A percentile compares a stretch with the other conserved stretches of the same genome.
Evolutionary conservation across 2,888 invertebrate species (phyloP).

Genomic region (Amblyjoppa fuscipennis): DNA sequence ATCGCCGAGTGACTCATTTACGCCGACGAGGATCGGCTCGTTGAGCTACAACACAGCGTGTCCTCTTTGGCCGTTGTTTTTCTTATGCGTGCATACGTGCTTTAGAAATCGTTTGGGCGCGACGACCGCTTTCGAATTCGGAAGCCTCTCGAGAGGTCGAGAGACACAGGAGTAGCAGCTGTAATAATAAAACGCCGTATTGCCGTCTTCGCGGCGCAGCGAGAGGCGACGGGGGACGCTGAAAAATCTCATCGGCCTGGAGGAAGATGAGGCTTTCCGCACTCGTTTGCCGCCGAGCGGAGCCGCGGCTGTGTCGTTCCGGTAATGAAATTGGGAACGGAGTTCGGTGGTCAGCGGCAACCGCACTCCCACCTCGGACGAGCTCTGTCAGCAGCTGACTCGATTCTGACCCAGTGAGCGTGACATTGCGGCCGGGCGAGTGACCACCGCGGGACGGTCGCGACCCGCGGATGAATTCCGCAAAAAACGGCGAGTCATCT

Average conservation of each 20-base stretch:
- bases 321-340: conserved; percentile 44
- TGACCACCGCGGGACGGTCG: conserved; percentile 44
- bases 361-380: conserved; percentile 25
- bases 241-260: conserved; percentile 15
- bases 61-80: conserved; percentile 1
- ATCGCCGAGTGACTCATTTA: conserved; percentile 40
- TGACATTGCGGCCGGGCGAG: conserved; percentile 54
- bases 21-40: conserved; percentile 25
- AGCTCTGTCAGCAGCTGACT: conserved; percentile 35
- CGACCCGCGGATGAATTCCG: conserved; percentile 29
- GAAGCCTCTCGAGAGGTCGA: conserved; percentile 15
- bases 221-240: too few relatives aligned
- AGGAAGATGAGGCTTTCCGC: conserved; percentile 17
- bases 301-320: conserved; percentile 29
- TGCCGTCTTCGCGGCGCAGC: not conserved
- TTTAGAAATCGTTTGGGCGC: conserved; percentile 40
- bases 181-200: not conserved
- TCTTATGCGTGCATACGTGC: conserved; percentile 3
- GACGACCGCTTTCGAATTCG: conserved; percentile 47
- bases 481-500: conserved; percentile 24
- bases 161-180: conserved; percentile 24
- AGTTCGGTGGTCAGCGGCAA: conserved; percentile 57
- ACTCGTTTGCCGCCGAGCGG: conserved; percentile 9
- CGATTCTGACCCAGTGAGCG: conserved; percentile 66
- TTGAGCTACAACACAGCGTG: not conserved